phyloP scores from a whole-genome alignment of 2,113 vertebrate genomes.

The Lycaon pictus region DNA sequence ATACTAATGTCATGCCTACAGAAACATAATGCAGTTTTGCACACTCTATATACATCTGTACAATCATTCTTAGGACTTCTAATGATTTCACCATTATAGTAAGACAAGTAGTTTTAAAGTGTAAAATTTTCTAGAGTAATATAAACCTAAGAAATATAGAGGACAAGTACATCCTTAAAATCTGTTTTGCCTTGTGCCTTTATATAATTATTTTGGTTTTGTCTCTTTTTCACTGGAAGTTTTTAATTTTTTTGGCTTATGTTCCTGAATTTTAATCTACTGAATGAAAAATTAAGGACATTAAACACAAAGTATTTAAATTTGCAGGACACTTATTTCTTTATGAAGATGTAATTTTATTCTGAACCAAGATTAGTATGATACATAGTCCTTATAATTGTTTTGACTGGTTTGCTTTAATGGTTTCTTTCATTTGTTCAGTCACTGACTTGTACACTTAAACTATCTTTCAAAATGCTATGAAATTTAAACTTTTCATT shows the following conservation, averaged over 20 bases:
- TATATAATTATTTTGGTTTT: not conserved
- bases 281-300: not conserved
- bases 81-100: not conserved
- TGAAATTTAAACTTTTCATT: slow-evolving; percentile 39
- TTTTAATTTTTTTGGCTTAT: not conserved
- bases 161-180: not conserved
- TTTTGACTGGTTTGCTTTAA: not conserved
- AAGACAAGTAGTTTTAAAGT: not conserved
- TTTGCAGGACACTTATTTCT: not conserved
- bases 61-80: not conserved
- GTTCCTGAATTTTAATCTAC: not conserved
- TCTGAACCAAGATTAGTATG: not conserved
- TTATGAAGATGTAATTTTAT: not conserved
- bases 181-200: not conserved
- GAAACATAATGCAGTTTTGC: not conserved
- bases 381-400: not conserved
- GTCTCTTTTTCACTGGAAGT: not conserved
- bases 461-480: slow-evolving; percentile 12
- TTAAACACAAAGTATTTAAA: not conserved
- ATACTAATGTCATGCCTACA: not conserved
- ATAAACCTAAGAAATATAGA: not conserved
- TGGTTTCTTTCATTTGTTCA: slow-evolving; percentile 25
- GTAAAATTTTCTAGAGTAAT: not conserved
- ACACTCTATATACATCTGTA: not conserved
- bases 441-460: not conserved